Base-by-base conservation (phyloP, 2,797 vertebrate species). In the Argya squamiceps region DNA sequence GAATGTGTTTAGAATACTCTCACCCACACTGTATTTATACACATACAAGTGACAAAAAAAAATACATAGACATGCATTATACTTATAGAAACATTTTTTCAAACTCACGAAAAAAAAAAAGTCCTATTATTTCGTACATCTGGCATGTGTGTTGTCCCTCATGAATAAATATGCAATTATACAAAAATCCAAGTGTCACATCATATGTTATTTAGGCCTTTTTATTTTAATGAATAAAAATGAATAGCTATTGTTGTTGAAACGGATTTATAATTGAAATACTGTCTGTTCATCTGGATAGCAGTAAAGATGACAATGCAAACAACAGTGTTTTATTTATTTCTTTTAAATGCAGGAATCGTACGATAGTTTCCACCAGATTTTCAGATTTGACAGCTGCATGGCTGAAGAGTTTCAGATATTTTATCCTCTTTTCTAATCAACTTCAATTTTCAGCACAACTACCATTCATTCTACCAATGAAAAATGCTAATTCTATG, bases 181-280 rank as follows among this genome's bases (percentile, higher is more conserved):
- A 24, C 15, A 87, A 89, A 81, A 79, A 64, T 75, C 22, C 30
- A 94, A 82, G 30, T 77, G 44, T 67, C 55, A 46, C 29, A 62
- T 81, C 44, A 49, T 75, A 60, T 36, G 34, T 18, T 82, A 60
- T 18, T 37, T 36, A 64, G 24, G 11, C 0, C 47, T 85, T 88
- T 55, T 59, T 29, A n/a, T 60, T 81, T 89, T 68, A 83, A 74
- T 69, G n/a, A 94, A 77, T 65, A 86, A 88, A 91, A 96, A 65
- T 53, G 2, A 82, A 80, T 29, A 55, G 26, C 32, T 68, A 32
- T 69, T 95, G 71, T 68, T 84, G 19, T 82, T 86, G 39, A 8
- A 89, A 58, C 64, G 21, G 49, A 49, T 88, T 91, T 90, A 47
- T 46, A 85, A 84, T 52, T 86, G 19, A 95, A 94, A 91, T 87